These are phyloP conservation scores for Lerista edwardsae DNA, from an alignment of 2,797 vertebrate genomes.

Conservation along the genomic window DNA sequence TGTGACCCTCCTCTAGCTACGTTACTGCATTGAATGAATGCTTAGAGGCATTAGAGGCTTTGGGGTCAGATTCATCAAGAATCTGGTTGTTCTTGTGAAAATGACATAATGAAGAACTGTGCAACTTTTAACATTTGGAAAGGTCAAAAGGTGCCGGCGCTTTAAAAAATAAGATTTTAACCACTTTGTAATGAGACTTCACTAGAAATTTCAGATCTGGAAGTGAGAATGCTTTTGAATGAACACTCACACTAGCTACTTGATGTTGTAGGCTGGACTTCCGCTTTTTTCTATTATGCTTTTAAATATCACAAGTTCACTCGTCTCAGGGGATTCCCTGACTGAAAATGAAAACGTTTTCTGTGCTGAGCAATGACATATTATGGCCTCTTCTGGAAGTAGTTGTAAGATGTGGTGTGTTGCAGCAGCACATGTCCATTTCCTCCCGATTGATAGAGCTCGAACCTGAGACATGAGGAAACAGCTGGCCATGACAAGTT, in stretches of 20 bases:
- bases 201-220: slow-evolving; percentile 46
- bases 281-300: slow-evolving; percentile 65
- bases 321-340: slow-evolving; percentile 63
- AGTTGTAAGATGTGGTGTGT: background rate
- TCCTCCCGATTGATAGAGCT: fast-evolving
- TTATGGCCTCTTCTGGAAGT: slow-evolving; percentile 17
- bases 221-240: slow-evolving; percentile 44
- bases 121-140: background rate
- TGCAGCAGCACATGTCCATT: background rate
- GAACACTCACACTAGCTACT: slow-evolving; percentile 13
- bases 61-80: too few species aligned
- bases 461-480: background rate
- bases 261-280: slow-evolving; percentile 60
- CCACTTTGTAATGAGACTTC: slow-evolving; percentile 32
- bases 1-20: too few species aligned
- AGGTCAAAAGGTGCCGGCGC: background rate
- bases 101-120: background rate
- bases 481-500: background rate
- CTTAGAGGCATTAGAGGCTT: background rate
- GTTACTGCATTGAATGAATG: too few species aligned
- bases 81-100: too few species aligned
- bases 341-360: slow-evolving; percentile 68
- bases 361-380: slow-evolving; percentile 39
- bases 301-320: slow-evolving; percentile 59
- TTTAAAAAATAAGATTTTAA: background rate